Conservation (phyloP, 2,888 invertebrate genomes). For the Synanthedon myopaeformis region DNA sequence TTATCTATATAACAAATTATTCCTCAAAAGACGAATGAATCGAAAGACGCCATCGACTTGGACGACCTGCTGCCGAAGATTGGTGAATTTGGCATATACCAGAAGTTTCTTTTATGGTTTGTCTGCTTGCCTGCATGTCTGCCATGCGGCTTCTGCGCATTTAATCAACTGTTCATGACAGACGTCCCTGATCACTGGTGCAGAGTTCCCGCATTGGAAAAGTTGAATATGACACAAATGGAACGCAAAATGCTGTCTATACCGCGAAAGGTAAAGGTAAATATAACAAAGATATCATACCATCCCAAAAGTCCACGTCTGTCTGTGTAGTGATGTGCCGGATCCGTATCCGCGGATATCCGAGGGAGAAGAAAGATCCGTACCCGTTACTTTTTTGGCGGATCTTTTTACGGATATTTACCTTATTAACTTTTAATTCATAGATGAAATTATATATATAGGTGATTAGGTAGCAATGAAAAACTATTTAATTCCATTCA, state of each 20-base stretch:
- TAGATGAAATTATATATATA: no score
- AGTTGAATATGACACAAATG: conserved; percentile 62
- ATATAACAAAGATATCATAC: no score
- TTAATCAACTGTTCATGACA: conserved; percentile 94
- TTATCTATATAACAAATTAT: neutral
- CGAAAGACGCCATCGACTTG: conserved; percentile 74
- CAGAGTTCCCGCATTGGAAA: conserved; percentile 74
- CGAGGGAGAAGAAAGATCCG: no score
- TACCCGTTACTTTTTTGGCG: no score
- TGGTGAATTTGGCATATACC: conserved; percentile 91
- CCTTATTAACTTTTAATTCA: no score
- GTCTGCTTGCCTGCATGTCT: conserved; percentile 90
- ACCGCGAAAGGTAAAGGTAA: conserved; percentile 62
- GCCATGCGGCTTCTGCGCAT: conserved; percentile 92
- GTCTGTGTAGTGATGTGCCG: no score
- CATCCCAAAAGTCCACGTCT: no score
- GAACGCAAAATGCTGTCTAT: conserved; percentile 75
- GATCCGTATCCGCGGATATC: no score
- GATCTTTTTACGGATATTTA: no score
- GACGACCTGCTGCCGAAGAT: conserved; percentile 87
- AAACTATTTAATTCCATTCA: no score
- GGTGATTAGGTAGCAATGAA: no score
- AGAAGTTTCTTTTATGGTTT: conserved; percentile 85
- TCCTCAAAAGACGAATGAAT: conserved; percentile 31
- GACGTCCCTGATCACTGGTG: conserved; percentile 91